A percentile compares a stretch with the other conserved stretches of the same genome.
Conservation (phyloP, 2,113 vertebrate genomes). For the Hipposideros armiger region DNA sequence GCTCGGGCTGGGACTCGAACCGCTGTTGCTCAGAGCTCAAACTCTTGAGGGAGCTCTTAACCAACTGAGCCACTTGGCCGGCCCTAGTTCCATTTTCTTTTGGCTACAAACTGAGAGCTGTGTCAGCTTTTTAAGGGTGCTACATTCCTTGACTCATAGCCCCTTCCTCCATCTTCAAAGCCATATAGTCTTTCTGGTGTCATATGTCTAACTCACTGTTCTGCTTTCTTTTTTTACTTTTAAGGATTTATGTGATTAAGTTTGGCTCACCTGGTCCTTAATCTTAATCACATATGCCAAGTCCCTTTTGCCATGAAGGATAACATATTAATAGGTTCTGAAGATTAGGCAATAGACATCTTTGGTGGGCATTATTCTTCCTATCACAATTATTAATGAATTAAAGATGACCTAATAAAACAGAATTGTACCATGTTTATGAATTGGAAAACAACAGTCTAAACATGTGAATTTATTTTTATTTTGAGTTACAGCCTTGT, state of each 20-base stretch:
- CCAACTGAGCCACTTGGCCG: no score
- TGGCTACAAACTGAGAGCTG: neutral
- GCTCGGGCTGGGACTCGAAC: no score
- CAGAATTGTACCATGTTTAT: neutral
- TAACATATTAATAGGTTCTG: neutral
- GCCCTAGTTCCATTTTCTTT: neutral
- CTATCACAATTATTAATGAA: neutral
- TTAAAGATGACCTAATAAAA: slow-evolving; percentile 12
- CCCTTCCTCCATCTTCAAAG: neutral
- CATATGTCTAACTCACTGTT: neutral
- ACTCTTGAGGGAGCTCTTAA: no score
- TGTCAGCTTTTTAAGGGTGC: neutral
- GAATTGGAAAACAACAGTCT: neutral
- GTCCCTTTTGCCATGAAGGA: neutral
- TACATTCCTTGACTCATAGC: neutral
- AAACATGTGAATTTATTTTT: neutral
- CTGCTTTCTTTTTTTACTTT: neutral
- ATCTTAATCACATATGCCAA: neutral
- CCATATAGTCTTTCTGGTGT: neutral
- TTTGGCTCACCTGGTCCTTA: neutral
- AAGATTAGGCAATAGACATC: neutral
- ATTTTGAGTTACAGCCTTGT: neutral
- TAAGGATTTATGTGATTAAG: neutral
- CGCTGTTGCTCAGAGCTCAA: no score
- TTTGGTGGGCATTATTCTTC: neutral